These are phyloP conservation scores for Pteropus rufus DNA, from an alignment of 2,797 vertebrate species.

Conservation along the genomic window DNA sequence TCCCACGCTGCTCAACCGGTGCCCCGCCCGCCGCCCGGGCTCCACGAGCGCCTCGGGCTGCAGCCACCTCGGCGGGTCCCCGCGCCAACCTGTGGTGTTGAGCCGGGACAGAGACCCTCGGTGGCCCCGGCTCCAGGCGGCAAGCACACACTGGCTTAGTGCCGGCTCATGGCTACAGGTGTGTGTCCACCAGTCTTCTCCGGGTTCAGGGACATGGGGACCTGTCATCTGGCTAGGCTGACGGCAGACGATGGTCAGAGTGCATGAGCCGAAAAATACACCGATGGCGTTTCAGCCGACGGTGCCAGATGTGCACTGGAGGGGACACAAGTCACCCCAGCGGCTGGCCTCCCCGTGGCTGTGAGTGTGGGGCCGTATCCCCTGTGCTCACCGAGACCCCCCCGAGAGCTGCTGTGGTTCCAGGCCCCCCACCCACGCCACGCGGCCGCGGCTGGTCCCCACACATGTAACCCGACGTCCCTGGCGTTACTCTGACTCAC, in stretches of 20 bases:
- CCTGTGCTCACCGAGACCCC: not conserved
- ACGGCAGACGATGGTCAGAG: not conserved
- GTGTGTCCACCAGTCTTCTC: not conserved
- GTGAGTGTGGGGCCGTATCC: not conserved
- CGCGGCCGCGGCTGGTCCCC: no score
- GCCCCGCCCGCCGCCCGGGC: no score
- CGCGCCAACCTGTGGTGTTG: no score
- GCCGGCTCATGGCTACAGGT: not conserved
- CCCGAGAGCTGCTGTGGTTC: not conserved
- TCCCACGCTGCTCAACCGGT: no score
- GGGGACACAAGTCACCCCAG: not conserved
- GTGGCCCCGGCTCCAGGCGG: not conserved
- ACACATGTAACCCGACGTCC: no score
- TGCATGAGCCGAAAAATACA: not conserved
- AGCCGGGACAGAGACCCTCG: not conserved
- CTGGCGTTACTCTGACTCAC: not conserved
- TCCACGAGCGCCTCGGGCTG: no score
- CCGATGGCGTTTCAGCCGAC: fast-evolving
- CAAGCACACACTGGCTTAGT: fast-evolving
- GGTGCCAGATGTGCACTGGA: fast-evolving
- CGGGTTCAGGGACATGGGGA: fast-evolving
- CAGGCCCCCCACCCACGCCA: fast-evolving
- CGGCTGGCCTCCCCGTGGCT: no score
- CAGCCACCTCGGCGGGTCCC: no score
- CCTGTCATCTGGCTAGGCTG: not conserved